phyloP scores from a whole-genome alignment of 1,140 invertebrate genomes.

The Drosophila sucinea region DNA sequence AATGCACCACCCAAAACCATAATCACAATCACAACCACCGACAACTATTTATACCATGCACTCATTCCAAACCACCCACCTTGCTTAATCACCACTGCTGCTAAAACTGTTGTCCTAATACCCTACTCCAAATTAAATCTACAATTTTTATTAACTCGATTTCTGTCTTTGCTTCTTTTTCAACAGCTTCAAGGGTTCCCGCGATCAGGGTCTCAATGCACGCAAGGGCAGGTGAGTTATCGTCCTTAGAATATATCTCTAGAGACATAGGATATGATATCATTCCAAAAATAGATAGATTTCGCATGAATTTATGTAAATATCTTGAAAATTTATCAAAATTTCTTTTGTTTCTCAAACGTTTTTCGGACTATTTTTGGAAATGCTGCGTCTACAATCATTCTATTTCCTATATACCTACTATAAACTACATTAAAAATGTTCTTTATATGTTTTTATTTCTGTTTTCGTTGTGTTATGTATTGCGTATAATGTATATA shows the following conservation, averaged over 20 bases:
- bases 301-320: slow-evolving; percentile 55
- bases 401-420: slow-evolving; percentile 37
- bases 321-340: slow-evolving; percentile 50
- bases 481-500: slow-evolving; percentile 51
- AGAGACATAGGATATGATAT: background rate
- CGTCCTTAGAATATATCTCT: background rate
- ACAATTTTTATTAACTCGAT: background rate
- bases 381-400: slow-evolving; percentile 73
- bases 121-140: background rate
- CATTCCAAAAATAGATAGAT: slow-evolving; percentile 63
- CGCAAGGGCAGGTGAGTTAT: slow-evolving; percentile 79
- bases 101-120: slow-evolving; percentile 44
- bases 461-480: slow-evolving; percentile 37
- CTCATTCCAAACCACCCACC: slow-evolving; percentile 28
- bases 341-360: slow-evolving; percentile 54
- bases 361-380: slow-evolving; percentile 63
- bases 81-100: slow-evolving; percentile 57
- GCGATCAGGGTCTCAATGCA: slow-evolving; percentile 83
- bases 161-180: slow-evolving; percentile 7
- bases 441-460: slow-evolving; percentile 21
- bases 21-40: background rate
- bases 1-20: background rate
- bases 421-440: slow-evolving; percentile 13
- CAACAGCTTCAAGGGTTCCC: slow-evolving; percentile 85
- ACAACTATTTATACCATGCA: slow-evolving; percentile 19